Percentiles rank a stretch among this genome's conserved stretches.
Evolutionary conservation across 2,113 vertebrate genomes (phyloP).

Genomic region (Ariopsis seemanni): DNA sequence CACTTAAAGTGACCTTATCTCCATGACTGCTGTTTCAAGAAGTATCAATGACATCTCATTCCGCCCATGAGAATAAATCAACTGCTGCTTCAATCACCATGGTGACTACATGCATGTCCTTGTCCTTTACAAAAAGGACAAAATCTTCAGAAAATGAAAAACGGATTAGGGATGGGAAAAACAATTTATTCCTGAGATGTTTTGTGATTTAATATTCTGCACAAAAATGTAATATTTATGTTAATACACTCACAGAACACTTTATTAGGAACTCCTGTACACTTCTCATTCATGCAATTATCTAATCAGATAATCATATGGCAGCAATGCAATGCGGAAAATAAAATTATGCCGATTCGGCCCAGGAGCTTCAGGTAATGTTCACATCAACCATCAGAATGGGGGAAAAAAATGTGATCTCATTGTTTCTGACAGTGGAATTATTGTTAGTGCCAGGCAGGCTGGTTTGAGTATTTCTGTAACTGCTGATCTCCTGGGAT

Average conservation of each 20-base stretch:
- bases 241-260: neutral
- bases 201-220: too few species aligned
- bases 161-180: neutral
- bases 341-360: neutral
- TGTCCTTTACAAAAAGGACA: neutral
- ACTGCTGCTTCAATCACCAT: neutral
- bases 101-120: slow-evolving; percentile 1
- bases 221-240: neutral
- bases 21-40: slow-evolving; percentile 29
- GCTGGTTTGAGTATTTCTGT: too few species aligned
- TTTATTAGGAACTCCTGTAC: neutral
- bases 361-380: neutral
- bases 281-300: neutral
- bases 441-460: too few species aligned
- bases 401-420: neutral
- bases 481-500: too few species aligned
- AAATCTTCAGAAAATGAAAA: neutral
- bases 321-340: neutral
- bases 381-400: neutral
- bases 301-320: neutral
- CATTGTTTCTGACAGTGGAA: too few species aligned
- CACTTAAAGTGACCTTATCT: slow-evolving; percentile 53
- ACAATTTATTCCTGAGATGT: neutral
- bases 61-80: slow-evolving; percentile 37
- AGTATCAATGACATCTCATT: slow-evolving; percentile 52